Evolutionary conservation across 2,797 vertebrate genomes (phyloP).

Genomic region (Macropodus opercularis): DNA sequence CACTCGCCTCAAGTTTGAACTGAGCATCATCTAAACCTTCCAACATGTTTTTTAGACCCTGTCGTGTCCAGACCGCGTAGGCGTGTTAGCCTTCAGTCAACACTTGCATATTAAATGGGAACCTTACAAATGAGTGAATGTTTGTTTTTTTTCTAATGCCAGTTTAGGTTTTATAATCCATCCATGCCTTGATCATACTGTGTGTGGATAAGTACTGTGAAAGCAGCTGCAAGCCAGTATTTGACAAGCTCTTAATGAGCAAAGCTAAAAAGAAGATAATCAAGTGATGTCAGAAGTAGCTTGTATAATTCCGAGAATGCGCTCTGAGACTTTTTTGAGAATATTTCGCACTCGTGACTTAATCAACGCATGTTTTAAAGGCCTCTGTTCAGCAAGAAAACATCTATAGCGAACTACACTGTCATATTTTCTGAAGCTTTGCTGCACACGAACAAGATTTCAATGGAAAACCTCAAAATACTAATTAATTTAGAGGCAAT

Average conservation of each 20-base stretch:
- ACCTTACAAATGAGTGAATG: too few species aligned
- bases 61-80: too few species aligned
- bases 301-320: background rate
- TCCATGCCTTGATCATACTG: too few species aligned
- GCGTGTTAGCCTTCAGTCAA: too few species aligned
- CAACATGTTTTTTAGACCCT: too few species aligned
- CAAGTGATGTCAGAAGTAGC: background rate
- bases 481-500: slow-evolving; percentile 3
- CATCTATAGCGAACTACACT: background rate
- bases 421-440: background rate
- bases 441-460: background rate
- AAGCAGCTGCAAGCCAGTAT: too few species aligned
- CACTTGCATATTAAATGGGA: too few species aligned
- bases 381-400: background rate
- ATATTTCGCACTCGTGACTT: background rate
- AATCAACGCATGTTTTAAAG: background rate
- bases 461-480: slow-evolving; percentile 2
- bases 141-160: too few species aligned
- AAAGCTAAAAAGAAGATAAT: background rate
- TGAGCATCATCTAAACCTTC: too few species aligned
- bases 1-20: too few species aligned
- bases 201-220: too few species aligned
- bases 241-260: background rate
- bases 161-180: too few species aligned
- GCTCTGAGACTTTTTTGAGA: background rate